Evolutionary conservation across 2,888 invertebrate species (phyloP), one percentile per base, ranked within the genome.

Genomic region (Elmis aenea): DNA sequence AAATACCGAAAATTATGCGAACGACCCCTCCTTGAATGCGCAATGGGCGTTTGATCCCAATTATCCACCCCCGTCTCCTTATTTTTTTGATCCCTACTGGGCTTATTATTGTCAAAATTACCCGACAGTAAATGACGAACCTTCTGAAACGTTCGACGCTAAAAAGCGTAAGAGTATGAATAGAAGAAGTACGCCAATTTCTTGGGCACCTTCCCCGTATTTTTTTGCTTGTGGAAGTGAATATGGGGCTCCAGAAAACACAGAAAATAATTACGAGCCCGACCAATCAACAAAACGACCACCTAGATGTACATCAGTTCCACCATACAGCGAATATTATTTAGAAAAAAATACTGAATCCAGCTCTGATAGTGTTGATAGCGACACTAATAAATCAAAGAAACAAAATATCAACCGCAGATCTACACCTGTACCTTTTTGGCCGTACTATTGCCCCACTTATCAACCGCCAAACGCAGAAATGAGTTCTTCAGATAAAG

Each of bases 1-100:
- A 56, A 54, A 51, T 47, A 54, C 45, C 54, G 59, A 59, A 58
- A 55, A 53, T 54, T 54, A 55, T 43, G 34, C 52, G 42, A 47
- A 48, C 53, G 62, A 63, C 51, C 58, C 60, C 46, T 57, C 57
- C 51, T 57, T 29, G 21, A 33, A 26, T 33, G 18, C 33, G 34
- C 45, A 45, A 26, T 50, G 48, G 44, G 48, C 43, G 20, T 48
- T 29, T 16, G 40, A 47, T 34, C 40, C 43, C 20, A 42, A 44
- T 34, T 48, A 46, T 33, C 51, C 52, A 13, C 46, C 45, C 3
- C 50, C 48, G 14, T 33, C 40, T 6, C 40, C 43, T 12, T 41
- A 46, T 16, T 58, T 56, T 39, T 50, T 50, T 35, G 54, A 56
- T 37, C 57, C 58, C 18, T 51, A 56, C 47, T 58, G 58, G 44